Conservation (phyloP, 1,140 invertebrate genomes). For the Saccostrea cuccullata region DNA sequence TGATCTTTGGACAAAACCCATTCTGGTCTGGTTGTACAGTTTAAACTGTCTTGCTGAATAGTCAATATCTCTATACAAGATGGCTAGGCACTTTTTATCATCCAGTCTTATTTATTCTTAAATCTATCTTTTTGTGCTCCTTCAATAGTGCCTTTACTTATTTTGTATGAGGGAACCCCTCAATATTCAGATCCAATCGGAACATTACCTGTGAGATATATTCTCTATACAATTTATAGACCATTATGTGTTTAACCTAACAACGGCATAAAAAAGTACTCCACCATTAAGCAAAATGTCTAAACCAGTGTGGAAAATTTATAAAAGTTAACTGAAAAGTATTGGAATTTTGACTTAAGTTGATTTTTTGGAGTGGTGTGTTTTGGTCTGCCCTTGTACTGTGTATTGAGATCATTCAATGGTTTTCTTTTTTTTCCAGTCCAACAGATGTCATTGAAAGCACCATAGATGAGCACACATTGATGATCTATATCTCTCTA, state of each 20-base stretch:
- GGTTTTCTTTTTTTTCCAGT: slow-evolving; percentile 56
- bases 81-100: slow-evolving; percentile 23
- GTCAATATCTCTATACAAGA: slow-evolving; percentile 19
- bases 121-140: slow-evolving; percentile 33
- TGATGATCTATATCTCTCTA: slow-evolving; percentile 74
- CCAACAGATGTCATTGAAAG: slow-evolving; percentile 70
- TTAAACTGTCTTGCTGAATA: slow-evolving; percentile 24
- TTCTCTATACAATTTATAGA: slow-evolving; percentile 18
- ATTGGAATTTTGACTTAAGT: neutral
- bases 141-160: slow-evolving; percentile 22
- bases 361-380: neutral
- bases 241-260: slow-evolving; percentile 18
- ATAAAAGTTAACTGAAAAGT: neutral
- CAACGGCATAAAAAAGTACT: slow-evolving; percentile 30
- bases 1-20: slow-evolving; percentile 5
- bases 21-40: neutral
- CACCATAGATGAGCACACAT: slow-evolving; percentile 72
- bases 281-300: neutral
- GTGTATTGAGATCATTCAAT: neutral
- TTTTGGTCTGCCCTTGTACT: neutral
- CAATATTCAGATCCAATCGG: slow-evolving; percentile 18
- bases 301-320: neutral
- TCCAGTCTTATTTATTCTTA: slow-evolving; percentile 6
- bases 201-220: neutral
- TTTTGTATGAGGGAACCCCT: slow-evolving; percentile 21